These are phyloP conservation scores for Apostichopus californicus DNA, from an alignment of 35 echinoderm and acorn worm genomes.

Conservation along the genomic window DNA sequence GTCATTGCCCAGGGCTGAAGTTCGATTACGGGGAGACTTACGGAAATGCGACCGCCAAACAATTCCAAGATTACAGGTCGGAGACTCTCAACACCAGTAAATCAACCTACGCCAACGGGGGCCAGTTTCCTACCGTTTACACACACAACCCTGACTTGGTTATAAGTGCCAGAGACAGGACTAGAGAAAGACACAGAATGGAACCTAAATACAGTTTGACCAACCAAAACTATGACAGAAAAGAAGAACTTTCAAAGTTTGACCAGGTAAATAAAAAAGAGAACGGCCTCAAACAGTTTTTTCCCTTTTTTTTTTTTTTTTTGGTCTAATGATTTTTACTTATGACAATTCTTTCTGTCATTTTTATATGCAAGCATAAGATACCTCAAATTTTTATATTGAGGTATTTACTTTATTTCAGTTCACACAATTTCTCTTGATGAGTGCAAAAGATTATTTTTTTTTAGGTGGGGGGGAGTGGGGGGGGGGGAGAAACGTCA, in stretches of 20 bases:
- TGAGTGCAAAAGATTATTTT: no score
- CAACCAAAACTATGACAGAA: constrained; percentile 90
- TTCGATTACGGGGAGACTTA: constrained; percentile 98
- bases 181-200: constrained; percentile 83
- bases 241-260: constrained; percentile 87
- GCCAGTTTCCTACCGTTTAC: constrained; percentile 96
- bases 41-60: constrained; percentile 95
- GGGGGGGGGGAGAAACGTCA: no score
- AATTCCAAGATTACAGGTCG: constrained; percentile 94
- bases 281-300: no score
- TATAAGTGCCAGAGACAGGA: constrained; percentile 89
- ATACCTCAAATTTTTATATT: no score
- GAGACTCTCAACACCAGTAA: constrained; percentile 89
- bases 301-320: no score
- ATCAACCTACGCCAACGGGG: constrained; percentile 80
- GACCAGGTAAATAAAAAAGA: constrained; percentile 59
- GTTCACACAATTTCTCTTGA: no score
- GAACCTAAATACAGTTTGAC: constrained; percentile 79
- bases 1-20: constrained; percentile 93
- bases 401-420: no score
- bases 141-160: constrained; percentile 96
- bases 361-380: no score
- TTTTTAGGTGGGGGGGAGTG: no score
- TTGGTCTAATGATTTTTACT: no score
- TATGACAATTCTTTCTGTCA: no score